phyloP scores from a whole-genome alignment of 2,113 vertebrate genomes.

The Callospermophilus lateralis region DNA sequence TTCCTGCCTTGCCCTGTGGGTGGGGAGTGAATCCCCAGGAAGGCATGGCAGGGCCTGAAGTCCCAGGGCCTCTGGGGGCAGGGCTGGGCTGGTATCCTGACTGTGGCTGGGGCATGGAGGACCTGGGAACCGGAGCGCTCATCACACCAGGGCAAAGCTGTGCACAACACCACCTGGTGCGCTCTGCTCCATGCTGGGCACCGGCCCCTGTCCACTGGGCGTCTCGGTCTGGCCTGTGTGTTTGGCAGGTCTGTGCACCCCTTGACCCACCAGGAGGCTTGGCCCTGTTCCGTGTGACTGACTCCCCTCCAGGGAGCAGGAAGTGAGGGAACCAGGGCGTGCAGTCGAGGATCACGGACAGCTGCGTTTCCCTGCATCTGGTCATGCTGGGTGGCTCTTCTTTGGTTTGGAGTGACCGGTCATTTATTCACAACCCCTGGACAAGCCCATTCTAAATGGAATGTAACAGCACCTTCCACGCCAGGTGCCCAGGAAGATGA shows the following conservation, averaged over 20 bases:
- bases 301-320: accelerated
- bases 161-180: accelerated
- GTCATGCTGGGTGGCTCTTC: no score
- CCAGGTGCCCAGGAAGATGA: not conserved
- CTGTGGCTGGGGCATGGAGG: not conserved
- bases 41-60: accelerated
- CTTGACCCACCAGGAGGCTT: accelerated
- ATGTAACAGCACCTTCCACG: not conserved
- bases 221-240: not conserved
- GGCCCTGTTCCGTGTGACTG: accelerated
- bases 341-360: accelerated
- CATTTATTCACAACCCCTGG: not conserved
- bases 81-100: not conserved
- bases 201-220: accelerated
- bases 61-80: not conserved
- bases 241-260: accelerated
- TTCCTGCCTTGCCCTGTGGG: not conserved
- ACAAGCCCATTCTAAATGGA: not conserved
- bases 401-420: not conserved
- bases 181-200: no score
- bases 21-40: not conserved
- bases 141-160: not conserved
- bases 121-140: accelerated
- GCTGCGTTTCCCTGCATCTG: not conserved
- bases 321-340: accelerated